Evolutionary conservation across 2,797 vertebrate species (phyloP), one percentile per base, ranked within the genome.

Genomic region (Picus viridis): DNA sequence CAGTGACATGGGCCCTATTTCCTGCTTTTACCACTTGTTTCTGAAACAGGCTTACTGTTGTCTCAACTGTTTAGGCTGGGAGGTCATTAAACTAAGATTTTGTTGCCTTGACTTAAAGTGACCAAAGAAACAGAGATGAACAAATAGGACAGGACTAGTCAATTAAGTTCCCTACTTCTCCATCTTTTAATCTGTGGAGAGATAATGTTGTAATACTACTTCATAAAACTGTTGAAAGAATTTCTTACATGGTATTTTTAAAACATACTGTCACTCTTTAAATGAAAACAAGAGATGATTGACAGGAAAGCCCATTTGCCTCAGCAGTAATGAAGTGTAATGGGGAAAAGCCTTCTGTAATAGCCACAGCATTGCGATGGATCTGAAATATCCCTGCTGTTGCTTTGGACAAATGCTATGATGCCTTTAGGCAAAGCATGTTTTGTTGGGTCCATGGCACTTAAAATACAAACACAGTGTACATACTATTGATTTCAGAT

Each of bases 401-500:
- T 84, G 36, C 41, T 93, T 57, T 26, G 34, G 41, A 53, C 26
- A 83, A 85, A 9, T 53, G 32, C 32, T 83, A 41, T 23, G 6
- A 69, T 45, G 59, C 24, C 58, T 88, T 64, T 9, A 85, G 82
- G 90, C 56, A 72, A 94, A 84, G 86, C 2, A 5, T 29, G 77
- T 69, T 82, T 85, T 69, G 12, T 51, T 83, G 17, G 5, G 56
- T 26, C 22, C 3, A 5, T 6, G 32, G 22, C 14, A 17, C 64
- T 92, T 54, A 80, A 75, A 80, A 89, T 20, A 51, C 56, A 72
- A 87, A 51, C 22, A 72, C 16, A 72, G 41, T 1, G 4, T 41
- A 57, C 34, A 51, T 6, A 14, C 24, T 72, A 81, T 73, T 61
- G 85, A 96, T 86, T 93, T 76, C 79, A 76, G 71, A 85, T 49